phyloP scores from a whole-genome alignment of 2,113 vertebrate genomes.

The Suncus etruscus region DNA sequence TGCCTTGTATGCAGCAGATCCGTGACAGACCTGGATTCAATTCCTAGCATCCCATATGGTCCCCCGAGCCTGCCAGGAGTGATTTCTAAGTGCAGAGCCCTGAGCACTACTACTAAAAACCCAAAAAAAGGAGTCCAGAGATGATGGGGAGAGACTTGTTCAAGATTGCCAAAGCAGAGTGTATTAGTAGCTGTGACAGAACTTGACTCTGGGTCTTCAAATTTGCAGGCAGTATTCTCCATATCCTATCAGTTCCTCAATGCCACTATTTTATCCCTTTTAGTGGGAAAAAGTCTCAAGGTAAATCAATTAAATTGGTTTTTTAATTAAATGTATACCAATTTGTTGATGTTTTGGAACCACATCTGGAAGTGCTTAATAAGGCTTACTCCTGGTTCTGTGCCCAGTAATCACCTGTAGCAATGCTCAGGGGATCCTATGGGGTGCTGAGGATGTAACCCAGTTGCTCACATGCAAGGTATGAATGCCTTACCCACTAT shows the following conservation, averaged over 20 bases:
- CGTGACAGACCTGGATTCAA: too few relatives aligned
- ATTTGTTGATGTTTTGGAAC: background rate
- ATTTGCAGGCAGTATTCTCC: background rate
- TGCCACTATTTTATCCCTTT: conserved; percentile 38
- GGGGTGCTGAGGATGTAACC: too few relatives aligned
- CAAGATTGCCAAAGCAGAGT: fast-evolving
- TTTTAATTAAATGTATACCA: conserved; percentile 3
- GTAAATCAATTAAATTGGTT: conserved; percentile 24
- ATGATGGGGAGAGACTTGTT: background rate
- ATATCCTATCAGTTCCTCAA: background rate
- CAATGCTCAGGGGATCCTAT: too few relatives aligned
- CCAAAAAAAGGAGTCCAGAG: background rate
- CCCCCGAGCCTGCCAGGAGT: too few relatives aligned
- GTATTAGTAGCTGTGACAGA: background rate
- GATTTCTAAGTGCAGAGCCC: too few relatives aligned
- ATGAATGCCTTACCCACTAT: background rate
- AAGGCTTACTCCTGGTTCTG: too few relatives aligned
- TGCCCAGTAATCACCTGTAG: too few relatives aligned
- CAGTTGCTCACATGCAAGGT: background rate
- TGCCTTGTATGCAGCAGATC: too few relatives aligned
- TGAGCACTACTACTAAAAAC: too few relatives aligned
- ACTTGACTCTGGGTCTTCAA: background rate
- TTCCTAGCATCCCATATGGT: too few relatives aligned
- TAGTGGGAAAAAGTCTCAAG: background rate
- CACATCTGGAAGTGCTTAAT: too few relatives aligned